Evolutionary conservation across 1,140 invertebrate genomes (phyloP).

Genomic region (Rhopalosiphum maidis): DNA sequence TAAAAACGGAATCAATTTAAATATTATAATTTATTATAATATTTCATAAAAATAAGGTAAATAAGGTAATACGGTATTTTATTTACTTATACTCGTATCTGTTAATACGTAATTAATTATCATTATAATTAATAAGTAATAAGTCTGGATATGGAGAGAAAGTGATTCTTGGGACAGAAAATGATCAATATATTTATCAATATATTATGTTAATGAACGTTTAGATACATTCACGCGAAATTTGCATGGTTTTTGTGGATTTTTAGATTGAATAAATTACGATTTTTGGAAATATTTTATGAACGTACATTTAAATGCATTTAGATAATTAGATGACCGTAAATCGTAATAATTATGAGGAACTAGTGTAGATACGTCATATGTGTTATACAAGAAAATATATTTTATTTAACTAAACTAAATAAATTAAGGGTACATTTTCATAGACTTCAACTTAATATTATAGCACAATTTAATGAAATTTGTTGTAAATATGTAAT

Average conservation of each 20-base stretch:
- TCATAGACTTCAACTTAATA: too few relatives aligned
- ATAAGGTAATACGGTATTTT: neutral
- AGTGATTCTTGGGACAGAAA: slow-evolving; percentile 19
- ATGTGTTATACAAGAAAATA: neutral
- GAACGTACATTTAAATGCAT: neutral
- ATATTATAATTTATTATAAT: neutral
- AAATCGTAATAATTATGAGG: neutral
- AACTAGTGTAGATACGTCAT: neutral
- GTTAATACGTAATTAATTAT: neutral
- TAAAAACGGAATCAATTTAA: neutral
- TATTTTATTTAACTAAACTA: neutral
- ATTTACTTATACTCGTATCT: neutral
- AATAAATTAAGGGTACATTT: neutral
- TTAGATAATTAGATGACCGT: neutral
- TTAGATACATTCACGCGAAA: neutral
- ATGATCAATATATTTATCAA: neutral
- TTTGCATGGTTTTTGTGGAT: neutral
- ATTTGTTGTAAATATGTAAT: neutral
- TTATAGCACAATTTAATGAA: too few relatives aligned
- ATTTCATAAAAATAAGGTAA: neutral
- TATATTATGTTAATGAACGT: neutral
- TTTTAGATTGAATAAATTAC: neutral
- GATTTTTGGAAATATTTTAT: neutral
- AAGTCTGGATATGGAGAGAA: slow-evolving; percentile 45
- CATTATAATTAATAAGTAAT: neutral